A percentile compares a stretch with the other conserved stretches of the same genome.
Evolutionary conservation across 2,113 vertebrate genomes (phyloP).

Genomic region (Rhadina sibilatrix): DNA sequence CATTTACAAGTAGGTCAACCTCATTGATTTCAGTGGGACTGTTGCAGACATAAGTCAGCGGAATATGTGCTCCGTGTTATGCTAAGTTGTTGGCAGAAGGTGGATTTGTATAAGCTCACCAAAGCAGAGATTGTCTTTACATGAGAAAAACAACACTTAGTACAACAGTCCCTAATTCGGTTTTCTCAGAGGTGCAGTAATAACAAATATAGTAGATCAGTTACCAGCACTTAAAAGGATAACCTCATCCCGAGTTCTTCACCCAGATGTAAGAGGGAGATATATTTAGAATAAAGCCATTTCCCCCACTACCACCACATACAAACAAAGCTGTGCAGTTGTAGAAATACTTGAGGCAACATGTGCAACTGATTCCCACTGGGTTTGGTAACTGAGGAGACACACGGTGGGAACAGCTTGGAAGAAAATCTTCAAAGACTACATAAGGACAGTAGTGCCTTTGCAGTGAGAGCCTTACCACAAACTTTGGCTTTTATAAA

Average conservation of each 20-base stretch:
- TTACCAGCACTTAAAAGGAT: slow-evolving; percentile 19
- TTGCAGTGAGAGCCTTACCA: background rate
- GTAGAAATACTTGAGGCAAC: slow-evolving; percentile 24
- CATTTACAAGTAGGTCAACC: background rate
- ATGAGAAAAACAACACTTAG: slow-evolving; percentile 16
- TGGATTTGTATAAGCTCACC: slow-evolving; percentile 14
- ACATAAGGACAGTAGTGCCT: background rate
- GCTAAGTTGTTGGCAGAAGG: slow-evolving; percentile 51
- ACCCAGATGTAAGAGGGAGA: slow-evolving; percentile 6
- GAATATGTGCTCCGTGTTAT: slow-evolving; percentile 35
- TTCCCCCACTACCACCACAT: slow-evolving; percentile 17
- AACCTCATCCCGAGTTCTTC: slow-evolving; percentile 15
- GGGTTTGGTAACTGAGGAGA: background rate
- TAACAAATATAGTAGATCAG: background rate
- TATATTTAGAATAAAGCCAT: slow-evolving; percentile 52
- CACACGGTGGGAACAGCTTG: background rate
- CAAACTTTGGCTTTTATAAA: background rate
- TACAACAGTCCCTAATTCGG: background rate
- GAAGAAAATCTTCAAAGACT: slow-evolving; percentile 14
- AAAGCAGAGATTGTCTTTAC: background rate
- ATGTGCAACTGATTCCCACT: slow-evolving; percentile 5
- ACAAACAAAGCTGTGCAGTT: slow-evolving; percentile 43
- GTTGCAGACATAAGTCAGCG: slow-evolving; percentile 50
- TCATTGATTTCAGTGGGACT: slow-evolving; percentile 13
- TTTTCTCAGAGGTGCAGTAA: slow-evolving; percentile 34